These are phyloP conservation scores for Anser cygnoides DNA, from an alignment of 2,113 vertebrate genomes.

Conservation along the genomic window DNA sequence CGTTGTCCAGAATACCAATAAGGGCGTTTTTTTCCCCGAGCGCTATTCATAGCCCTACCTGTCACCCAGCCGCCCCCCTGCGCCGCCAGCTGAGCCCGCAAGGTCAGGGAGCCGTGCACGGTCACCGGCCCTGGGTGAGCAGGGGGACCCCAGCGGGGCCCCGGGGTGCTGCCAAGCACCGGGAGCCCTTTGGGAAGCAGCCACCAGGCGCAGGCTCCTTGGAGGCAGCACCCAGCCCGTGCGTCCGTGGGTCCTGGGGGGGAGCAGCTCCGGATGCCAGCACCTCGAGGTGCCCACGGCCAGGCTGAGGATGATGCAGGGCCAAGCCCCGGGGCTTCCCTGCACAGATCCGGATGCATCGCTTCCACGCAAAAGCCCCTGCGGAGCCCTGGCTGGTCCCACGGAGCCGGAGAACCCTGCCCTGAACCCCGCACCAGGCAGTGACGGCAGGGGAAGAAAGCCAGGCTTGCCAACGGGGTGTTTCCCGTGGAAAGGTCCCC, in stretches of 20 bases:
- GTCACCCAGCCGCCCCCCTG: fast-evolving
- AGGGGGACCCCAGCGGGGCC: fast-evolving
- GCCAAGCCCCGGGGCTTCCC: background rate
- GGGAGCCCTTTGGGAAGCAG: background rate
- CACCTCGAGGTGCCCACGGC: background rate
- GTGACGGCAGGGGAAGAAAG: background rate
- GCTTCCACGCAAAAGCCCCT: background rate
- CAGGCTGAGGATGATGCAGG: fast-evolving
- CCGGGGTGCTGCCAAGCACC: fast-evolving
- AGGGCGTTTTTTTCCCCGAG: fast-evolving
- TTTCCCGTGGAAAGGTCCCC: background rate
- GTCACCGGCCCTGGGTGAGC: fast-evolving
- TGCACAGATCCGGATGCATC: background rate
- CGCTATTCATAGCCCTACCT: background rate
- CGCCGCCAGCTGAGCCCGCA: background rate
- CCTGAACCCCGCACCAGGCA: fast-evolving
- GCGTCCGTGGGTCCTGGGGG: background rate
- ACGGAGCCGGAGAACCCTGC: background rate
- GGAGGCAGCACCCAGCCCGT: fast-evolving
- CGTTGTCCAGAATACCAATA: background rate
- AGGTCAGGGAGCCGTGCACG: fast-evolving
- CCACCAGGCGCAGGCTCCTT: background rate
- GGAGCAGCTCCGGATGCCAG: fast-evolving
- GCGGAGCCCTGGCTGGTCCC: fast-evolving
- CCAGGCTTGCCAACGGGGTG: fast-evolving